Percentiles rank a stretch among this genome's conserved stretches.
These are phyloP conservation scores for Gymnothorax reevesii DNA, from an alignment of 2,797 vertebrate genomes.

Conservation along the genomic window DNA sequence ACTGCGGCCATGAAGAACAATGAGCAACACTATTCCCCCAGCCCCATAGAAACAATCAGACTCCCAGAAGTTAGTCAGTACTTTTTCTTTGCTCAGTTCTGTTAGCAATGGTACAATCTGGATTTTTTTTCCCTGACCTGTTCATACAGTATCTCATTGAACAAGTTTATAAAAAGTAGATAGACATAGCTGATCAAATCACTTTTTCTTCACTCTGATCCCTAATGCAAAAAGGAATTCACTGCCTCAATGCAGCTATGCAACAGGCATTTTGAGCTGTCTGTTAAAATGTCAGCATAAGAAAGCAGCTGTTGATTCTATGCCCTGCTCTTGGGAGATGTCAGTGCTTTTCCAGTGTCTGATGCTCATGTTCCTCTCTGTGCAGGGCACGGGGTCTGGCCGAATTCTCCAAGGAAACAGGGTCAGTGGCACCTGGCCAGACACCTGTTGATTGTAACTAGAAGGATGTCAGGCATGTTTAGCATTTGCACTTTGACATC, in stretches of 20 bases:
- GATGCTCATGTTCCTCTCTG: conserved; percentile 45
- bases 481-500: conserved; percentile 40
- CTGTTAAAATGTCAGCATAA: neutral
- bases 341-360: conserved; percentile 28
- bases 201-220: neutral
- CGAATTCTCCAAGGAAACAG: conserved; percentile 31
- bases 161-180: neutral
- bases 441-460: conserved; percentile 70
- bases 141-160: neutral
- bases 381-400: conserved; percentile 22
- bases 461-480: conserved; percentile 61
- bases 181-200: neutral
- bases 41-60: conserved; percentile 54
- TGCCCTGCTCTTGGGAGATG: conserved; percentile 28
- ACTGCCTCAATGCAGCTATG: neutral
- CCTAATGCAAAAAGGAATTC: neutral
- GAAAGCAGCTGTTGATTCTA: neutral
- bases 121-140: neutral
- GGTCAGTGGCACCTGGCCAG: neutral
- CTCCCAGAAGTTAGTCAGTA: conserved; percentile 47
- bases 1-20: conserved; percentile 41
- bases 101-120: conserved; percentile 42
- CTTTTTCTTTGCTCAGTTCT: conserved; percentile 38
- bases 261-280: neutral
- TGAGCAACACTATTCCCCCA: conserved; percentile 50